These are phyloP conservation scores for Zoanthus sociatus DNA, from an alignment of 92 coral and sea anemone species.

Conservation along the genomic window DNA sequence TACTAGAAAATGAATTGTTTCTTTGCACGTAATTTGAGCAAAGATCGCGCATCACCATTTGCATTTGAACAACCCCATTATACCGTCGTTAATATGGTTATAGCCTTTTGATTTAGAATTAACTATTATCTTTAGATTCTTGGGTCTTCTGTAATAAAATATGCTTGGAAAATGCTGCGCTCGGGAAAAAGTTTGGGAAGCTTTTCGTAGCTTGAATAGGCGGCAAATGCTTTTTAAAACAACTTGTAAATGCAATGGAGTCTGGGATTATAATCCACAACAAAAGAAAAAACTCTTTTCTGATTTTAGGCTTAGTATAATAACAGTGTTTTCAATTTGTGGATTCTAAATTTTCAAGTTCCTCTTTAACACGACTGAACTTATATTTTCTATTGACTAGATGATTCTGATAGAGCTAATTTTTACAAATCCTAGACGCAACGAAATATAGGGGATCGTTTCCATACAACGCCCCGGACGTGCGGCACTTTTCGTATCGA, in stretches of 20 bases:
- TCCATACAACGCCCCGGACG: no score
- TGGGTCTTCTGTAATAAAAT: not conserved
- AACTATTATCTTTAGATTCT: constrained; percentile 2
- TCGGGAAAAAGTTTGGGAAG: constrained; percentile 7
- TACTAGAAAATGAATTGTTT: constrained; percentile 7
- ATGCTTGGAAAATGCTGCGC: constrained; percentile 11
- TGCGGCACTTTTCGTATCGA: no score
- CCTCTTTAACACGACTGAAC: no score
- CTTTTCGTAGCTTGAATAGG: not conserved
- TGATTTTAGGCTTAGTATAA: not conserved
- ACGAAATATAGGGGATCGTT: no score
- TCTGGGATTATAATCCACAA: constrained; percentile 21
- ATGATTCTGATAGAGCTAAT: no score
- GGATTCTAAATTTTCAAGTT: not conserved
- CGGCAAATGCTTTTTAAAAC: not conserved
- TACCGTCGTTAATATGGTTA: not conserved
- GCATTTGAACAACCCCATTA: constrained; percentile 13
- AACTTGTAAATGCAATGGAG: constrained; percentile 1
- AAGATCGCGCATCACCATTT: not conserved
- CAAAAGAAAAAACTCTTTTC: constrained; percentile 12
- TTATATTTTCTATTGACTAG: no score
- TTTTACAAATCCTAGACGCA: no score
- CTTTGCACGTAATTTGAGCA: not conserved
- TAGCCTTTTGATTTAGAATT: not conserved
- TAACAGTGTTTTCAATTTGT: not conserved